Percentiles rank a stretch among this genome's conserved stretches.
phyloP scores from a whole-genome alignment of 2,888 invertebrate genomes.

The Heliconius charithonia region DNA sequence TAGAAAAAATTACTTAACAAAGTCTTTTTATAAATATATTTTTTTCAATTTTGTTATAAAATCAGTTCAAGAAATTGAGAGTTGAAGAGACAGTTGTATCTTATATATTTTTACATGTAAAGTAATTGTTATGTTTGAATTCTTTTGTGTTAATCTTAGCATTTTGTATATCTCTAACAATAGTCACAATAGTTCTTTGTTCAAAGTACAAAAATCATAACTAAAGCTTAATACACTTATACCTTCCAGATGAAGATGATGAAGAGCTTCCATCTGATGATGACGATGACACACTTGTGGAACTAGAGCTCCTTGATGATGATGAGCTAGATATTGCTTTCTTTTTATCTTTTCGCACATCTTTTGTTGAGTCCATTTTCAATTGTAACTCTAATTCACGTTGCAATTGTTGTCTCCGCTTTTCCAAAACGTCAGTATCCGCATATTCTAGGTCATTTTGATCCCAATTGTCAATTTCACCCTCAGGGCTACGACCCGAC shows the following conservation, averaged over 20 bases:
- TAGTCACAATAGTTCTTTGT: no score
- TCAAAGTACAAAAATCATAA: background rate
- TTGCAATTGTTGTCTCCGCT: constrained; percentile 89
- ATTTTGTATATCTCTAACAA: background rate
- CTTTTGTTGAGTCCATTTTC: constrained; percentile 88
- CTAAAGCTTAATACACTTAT: constrained; percentile 38
- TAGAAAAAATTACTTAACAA: no score
- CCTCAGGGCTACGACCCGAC: constrained; percentile 84
- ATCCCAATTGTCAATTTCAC: constrained; percentile 90
- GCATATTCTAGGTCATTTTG: constrained; percentile 91
- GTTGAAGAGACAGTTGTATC: no score
- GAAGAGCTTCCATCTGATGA: constrained; percentile 87
- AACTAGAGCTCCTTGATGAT: constrained; percentile 86
- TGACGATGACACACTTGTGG: constrained; percentile 86
- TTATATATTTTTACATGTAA: no score
- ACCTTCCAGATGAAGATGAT: constrained; percentile 84
- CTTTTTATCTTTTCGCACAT: constrained; percentile 87
- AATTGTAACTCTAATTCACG: constrained; percentile 90
- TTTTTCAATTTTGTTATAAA: no score
- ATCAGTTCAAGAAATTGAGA: no score
- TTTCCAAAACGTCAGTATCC: constrained; percentile 91
- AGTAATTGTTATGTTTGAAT: background rate
- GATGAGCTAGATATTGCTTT: constrained; percentile 87
- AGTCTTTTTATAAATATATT: no score
- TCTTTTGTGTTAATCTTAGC: background rate